Evolutionary conservation across 2,113 vertebrate genomes (phyloP).

Genomic region (Sander lucioperca): DNA sequence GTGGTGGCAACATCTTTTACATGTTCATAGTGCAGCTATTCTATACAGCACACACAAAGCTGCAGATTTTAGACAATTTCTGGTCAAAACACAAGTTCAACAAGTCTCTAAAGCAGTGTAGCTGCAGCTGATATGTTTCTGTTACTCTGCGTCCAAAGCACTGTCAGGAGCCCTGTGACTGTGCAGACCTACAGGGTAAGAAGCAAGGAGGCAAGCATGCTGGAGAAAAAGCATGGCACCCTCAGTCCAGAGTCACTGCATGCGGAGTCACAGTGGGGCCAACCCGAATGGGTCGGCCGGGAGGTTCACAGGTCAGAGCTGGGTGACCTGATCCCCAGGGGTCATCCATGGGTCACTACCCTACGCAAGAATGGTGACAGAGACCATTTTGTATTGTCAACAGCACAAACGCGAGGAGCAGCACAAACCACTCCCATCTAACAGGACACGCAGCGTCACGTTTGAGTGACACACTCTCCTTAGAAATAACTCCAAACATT

Average conservation of each 20-base stretch:
- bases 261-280: slow-evolving; percentile 83
- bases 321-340: slow-evolving; percentile 73
- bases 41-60: background rate
- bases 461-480: slow-evolving; percentile 83
- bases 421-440: slow-evolving; percentile 64
- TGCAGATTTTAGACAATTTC: slow-evolving; percentile 2
- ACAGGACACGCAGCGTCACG: slow-evolving; percentile 71
- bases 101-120: slow-evolving; percentile 42
- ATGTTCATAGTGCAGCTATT: background rate
- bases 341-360: slow-evolving; percentile 78
- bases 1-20: background rate
- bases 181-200: slow-evolving; percentile 76
- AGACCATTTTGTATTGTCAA: slow-evolving; percentile 83
- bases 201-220: slow-evolving; percentile 81
- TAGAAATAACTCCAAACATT: slow-evolving; percentile 69
- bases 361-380: slow-evolving; percentile 71
- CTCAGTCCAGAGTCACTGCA: slow-evolving; percentile 85
- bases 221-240: slow-evolving; percentile 85
- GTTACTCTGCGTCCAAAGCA: slow-evolving; percentile 70
- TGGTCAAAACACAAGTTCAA: slow-evolving; percentile 9
- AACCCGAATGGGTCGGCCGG: slow-evolving; percentile 68
- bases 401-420: slow-evolving; percentile 79
- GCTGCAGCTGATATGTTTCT: slow-evolving; percentile 75
- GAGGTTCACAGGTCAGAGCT: slow-evolving; percentile 75
- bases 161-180: slow-evolving; percentile 66